Conservation (phyloP, 2,888 invertebrate species). For the Sialis fuliginosa region DNA sequence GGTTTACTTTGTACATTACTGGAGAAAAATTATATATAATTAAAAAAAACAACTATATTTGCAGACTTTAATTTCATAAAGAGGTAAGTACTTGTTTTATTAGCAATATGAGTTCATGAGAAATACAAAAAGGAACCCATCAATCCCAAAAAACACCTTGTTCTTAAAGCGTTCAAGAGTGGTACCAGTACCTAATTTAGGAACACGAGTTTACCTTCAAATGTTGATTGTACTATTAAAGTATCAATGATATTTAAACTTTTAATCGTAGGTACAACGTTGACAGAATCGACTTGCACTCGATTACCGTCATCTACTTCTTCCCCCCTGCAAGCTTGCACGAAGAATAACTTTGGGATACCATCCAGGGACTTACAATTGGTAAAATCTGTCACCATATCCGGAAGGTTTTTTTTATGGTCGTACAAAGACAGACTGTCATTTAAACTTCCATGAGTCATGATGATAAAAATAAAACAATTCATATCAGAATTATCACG, state of each 20-base stretch:
- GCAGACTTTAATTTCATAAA: no score
- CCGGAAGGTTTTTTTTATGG: conserved; percentile 33
- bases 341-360: conserved; percentile 53
- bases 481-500: conserved; percentile 36
- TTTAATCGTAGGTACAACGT: no score
- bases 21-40: no score
- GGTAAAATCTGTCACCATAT: conserved; percentile 37
- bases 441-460: conserved; percentile 47
- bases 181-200: no score
- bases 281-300: not conserved
- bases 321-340: not conserved
- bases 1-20: no score
- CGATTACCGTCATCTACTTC: not conserved
- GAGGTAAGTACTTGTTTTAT: no score
- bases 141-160: no score
- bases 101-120: no score
- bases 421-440: conserved; percentile 36
- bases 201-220: not conserved
- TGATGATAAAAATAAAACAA: conserved; percentile 38
- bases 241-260: not conserved
- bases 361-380: conserved; percentile 38
- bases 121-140: no score
- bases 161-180: no score
- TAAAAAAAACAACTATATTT: no score
- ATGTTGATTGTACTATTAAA: not conserved